These are phyloP conservation scores for Ceramica pisi DNA, from an alignment of 2,888 invertebrate species.

Conservation along the genomic window DNA sequence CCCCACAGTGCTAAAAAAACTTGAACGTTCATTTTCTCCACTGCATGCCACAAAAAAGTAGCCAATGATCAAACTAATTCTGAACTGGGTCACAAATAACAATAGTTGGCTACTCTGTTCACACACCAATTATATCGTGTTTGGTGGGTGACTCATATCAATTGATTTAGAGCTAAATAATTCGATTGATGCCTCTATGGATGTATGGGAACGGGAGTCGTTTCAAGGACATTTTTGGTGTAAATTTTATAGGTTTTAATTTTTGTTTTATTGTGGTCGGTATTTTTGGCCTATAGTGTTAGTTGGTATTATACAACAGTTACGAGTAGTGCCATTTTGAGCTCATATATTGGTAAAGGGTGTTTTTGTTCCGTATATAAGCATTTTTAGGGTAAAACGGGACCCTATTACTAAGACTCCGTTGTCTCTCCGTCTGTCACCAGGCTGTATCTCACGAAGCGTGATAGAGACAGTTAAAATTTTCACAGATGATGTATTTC, in stretches of 20 bases:
- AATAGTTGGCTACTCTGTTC: conserved; percentile 63
- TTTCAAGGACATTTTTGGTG: conserved; percentile 51
- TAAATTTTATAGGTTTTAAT: conserved; percentile 42
- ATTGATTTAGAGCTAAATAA: conserved; percentile 78
- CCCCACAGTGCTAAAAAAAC: not conserved
- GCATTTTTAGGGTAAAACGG: too few species aligned
- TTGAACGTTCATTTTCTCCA: not conserved
- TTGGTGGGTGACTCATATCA: conserved; percentile 72
- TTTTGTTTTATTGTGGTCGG: conserved; percentile 24
- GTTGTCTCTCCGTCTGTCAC: too few species aligned
- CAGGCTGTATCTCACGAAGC: too few species aligned
- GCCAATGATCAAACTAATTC: conserved; percentile 30
- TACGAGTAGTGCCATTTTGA: too few species aligned
- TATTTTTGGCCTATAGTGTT: conserved; percentile 15
- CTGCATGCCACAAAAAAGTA: conserved; percentile 23
- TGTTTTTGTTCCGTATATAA: too few species aligned
- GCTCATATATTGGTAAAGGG: too few species aligned
- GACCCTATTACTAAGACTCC: too few species aligned
- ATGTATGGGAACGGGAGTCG: conserved; percentile 59
- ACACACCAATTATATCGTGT: conserved; percentile 74
- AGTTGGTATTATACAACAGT: not conserved
- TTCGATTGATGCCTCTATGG: conserved; percentile 73
- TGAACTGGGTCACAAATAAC: conserved; percentile 59
- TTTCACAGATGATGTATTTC: too few species aligned
- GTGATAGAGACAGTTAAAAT: too few species aligned